Conservation (phyloP, 1,140 invertebrate species). For the Cydia splendana region DNA sequence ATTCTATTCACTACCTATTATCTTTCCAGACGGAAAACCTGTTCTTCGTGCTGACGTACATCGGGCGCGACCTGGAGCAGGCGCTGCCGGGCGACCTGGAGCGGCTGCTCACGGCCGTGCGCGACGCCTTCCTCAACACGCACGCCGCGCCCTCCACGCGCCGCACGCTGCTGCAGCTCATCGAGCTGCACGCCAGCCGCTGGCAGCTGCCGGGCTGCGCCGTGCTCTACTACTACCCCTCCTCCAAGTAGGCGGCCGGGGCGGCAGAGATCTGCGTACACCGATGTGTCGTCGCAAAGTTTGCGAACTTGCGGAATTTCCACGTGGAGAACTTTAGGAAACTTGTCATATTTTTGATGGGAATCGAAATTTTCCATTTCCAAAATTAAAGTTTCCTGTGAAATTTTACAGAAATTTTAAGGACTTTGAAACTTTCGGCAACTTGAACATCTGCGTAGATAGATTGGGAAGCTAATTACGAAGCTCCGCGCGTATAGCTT, state of each 20-base stretch:
- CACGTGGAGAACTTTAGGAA: too few species aligned
- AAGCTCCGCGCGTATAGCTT: too few species aligned
- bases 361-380: too few species aligned
- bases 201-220: constrained; percentile 94
- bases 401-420: too few species aligned
- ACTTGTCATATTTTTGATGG: too few species aligned
- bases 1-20: too few species aligned
- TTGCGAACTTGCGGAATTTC: too few species aligned
- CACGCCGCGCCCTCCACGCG: constrained; percentile 84
- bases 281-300: too few species aligned
- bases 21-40: constrained; percentile 88
- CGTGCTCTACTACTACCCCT: constrained; percentile 93
- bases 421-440: too few species aligned
- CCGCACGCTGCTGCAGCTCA: constrained; percentile 91
- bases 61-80: constrained; percentile 91
- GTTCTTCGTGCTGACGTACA: constrained; percentile 91
- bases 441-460: too few species aligned
- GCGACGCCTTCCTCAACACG: constrained; percentile 90
- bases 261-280: not conserved
- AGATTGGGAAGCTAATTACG: too few species aligned
- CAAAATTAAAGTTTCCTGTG: too few species aligned
- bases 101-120: constrained; percentile 86
- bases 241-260: constrained; percentile 73
- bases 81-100: constrained; percentile 89
- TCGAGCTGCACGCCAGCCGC: constrained; percentile 92